A percentile compares a stretch with the other conserved stretches of the same genome.
Evolutionary conservation across 1,140 invertebrate species (phyloP).

Genomic region (Sesamia nonagrioides): DNA sequence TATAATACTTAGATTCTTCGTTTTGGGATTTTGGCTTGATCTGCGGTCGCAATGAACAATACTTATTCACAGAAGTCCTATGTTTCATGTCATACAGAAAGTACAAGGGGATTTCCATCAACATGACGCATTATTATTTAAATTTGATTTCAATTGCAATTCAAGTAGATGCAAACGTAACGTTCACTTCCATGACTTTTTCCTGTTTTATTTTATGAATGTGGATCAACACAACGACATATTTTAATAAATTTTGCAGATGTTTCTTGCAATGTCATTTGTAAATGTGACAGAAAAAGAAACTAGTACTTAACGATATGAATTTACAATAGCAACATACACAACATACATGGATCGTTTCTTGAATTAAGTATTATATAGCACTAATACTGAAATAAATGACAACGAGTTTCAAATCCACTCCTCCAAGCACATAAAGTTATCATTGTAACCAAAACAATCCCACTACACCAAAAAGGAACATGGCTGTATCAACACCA

Average conservation of each 20-base stretch:
- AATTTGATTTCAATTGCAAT: conserved; percentile 12
- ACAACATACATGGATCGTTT: too few relatives aligned
- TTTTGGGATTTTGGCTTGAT: neutral
- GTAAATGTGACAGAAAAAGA: neutral
- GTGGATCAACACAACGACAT: neutral
- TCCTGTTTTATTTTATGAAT: conserved; percentile 25
- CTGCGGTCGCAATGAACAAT: conserved; percentile 12
- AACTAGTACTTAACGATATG: too few relatives aligned
- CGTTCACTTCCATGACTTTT: neutral
- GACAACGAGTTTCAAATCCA: too few relatives aligned
- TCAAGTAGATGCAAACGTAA: conserved; percentile 25
- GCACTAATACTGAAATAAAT: too few relatives aligned
- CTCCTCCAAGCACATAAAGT: too few relatives aligned
- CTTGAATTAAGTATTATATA: too few relatives aligned
- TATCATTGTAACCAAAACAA: neutral
- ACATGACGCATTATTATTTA: conserved; percentile 30
- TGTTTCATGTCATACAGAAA: conserved; percentile 21
- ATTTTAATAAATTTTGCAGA: conserved; percentile 11
- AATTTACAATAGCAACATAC: too few relatives aligned
- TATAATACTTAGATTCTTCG: neutral
- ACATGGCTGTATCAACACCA: too few relatives aligned
- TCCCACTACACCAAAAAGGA: neutral
- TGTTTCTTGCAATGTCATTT: conserved; percentile 8
- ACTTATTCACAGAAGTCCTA: conserved; percentile 23
- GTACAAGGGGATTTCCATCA: conserved; percentile 38